phyloP scores from a whole-genome alignment of 2,113 vertebrate species.

The Lethenteron reissneri region DNA sequence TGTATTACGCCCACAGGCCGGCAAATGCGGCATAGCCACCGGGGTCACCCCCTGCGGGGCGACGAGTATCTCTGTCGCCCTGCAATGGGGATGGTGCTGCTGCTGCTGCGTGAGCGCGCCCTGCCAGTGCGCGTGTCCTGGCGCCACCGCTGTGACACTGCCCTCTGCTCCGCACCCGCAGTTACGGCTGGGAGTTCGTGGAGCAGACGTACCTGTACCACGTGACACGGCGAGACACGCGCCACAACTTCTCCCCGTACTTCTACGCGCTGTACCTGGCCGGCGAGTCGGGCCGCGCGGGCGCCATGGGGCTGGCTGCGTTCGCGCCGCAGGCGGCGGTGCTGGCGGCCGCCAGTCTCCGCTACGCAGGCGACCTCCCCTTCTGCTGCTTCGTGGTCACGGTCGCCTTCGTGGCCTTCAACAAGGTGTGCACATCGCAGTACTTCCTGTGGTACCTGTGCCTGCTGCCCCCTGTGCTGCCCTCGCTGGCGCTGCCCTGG shows the following conservation, averaged over 20 bases:
- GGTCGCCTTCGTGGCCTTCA: conserved; percentile 65
- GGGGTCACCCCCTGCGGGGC: no score
- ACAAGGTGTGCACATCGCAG: conserved; percentile 94
- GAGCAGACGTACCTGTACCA: conserved; percentile 78
- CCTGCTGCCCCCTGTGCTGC: conserved; percentile 53
- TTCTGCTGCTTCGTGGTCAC: conserved; percentile 80
- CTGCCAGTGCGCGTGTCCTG: background rate
- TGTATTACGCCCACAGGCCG: no score
- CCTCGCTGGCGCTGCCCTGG: conserved; percentile 33
- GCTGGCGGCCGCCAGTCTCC: conserved; percentile 31
- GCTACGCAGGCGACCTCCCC: conserved; percentile 40
- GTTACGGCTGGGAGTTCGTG: conserved; percentile 63
- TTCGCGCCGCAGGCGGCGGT: conserved; percentile 58
- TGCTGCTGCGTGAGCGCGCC: background rate
- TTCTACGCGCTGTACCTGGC: conserved; percentile 88
- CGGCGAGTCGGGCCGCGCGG: conserved; percentile 48
- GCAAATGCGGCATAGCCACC: no score
- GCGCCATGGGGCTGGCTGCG: conserved; percentile 34
- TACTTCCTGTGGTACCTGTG: conserved; percentile 96
- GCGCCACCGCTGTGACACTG: no score
- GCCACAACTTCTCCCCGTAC: conserved; percentile 88
- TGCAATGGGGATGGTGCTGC: background rate
- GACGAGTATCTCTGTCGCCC: no score
- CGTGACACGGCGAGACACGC: conserved; percentile 58
- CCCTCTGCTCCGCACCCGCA: conserved; percentile 10